phyloP scores from a whole-genome alignment of 2,888 invertebrate species.

The Caenorhabditis macrosperma region DNA sequence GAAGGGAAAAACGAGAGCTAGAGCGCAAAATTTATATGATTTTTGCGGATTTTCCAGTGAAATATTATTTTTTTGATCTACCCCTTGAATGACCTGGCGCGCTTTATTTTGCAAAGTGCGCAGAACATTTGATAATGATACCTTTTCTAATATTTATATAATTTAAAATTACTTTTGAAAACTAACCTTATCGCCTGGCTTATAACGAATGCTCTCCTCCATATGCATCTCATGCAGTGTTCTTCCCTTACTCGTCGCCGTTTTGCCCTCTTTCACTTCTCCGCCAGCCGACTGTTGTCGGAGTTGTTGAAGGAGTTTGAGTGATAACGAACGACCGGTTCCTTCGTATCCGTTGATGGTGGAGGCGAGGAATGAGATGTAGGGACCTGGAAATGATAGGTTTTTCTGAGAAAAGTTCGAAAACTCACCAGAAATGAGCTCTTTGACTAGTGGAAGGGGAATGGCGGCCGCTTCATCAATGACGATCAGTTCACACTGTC shows the following conservation, averaged over 20 bases:
- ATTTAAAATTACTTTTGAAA: too few species aligned
- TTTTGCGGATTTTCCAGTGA: too few species aligned
- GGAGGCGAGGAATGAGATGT: constrained; percentile 88
- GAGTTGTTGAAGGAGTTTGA: constrained; percentile 94
- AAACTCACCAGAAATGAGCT: constrained; percentile 73
- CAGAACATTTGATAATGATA: too few species aligned
- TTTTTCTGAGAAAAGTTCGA: constrained; percentile 7
- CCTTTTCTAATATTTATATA: too few species aligned
- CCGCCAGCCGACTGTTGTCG: constrained; percentile 81
- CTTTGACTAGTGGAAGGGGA: constrained; percentile 91
- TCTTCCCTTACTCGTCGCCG: constrained; percentile 67
- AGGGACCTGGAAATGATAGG: constrained; percentile 65
- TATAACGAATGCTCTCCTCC: constrained; percentile 95
- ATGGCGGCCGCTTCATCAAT: constrained; percentile 99
- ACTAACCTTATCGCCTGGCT: constrained; percentile 82
- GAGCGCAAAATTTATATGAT: too few species aligned
- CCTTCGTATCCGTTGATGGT: constrained; percentile 92
- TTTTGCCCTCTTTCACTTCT: constrained; percentile 54
- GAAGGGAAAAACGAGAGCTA: too few species aligned
- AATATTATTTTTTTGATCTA: too few species aligned
- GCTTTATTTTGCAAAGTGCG: too few species aligned
- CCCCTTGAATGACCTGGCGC: too few species aligned
- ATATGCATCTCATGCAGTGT: constrained; percentile 84
- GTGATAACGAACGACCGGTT: constrained; percentile 93
- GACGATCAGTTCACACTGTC: constrained; percentile 94